A percentile compares a stretch with the other conserved stretches of the same genome.
Conservation (phyloP, 1,140 invertebrate genomes). For the Patella vulgata region DNA sequence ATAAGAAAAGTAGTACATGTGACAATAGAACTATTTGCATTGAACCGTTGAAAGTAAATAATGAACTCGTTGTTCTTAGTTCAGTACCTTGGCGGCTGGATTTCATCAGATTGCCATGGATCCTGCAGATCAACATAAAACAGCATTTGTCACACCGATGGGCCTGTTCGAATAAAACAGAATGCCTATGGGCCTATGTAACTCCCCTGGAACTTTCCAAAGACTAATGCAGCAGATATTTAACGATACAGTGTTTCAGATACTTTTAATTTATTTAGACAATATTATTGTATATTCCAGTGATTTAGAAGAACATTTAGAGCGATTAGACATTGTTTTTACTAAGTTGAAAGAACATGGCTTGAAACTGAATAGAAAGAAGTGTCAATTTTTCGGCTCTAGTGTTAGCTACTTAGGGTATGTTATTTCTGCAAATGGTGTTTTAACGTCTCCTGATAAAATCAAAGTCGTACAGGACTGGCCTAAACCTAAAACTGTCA, state of each 20-base stretch:
- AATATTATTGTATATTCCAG: slow-evolving; percentile 44
- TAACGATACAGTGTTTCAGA: slow-evolving; percentile 27
- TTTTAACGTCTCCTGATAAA: slow-evolving; percentile 63
- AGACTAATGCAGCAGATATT: slow-evolving; percentile 68
- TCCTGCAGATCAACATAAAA: slow-evolving; percentile 53
- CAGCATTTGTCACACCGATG: slow-evolving; percentile 43
- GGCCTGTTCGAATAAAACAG: slow-evolving; percentile 28
- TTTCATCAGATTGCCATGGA: slow-evolving; percentile 62
- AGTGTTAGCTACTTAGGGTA: slow-evolving; percentile 34
- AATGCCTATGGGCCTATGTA: slow-evolving; percentile 65
- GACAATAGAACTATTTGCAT: too few relatives aligned
- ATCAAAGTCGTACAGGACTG: slow-evolving; percentile 55
- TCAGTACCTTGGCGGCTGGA: slow-evolving; percentile 57
- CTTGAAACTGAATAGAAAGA: slow-evolving; percentile 41
- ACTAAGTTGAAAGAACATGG: slow-evolving; percentile 29
- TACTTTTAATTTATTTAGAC: slow-evolving; percentile 45
- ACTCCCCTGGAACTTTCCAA: slow-evolving; percentile 67
- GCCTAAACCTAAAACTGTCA: slow-evolving; percentile 42
- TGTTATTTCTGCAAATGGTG: slow-evolving; percentile 21
- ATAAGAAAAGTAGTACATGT: too few relatives aligned
- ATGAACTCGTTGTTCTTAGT: too few relatives aligned
- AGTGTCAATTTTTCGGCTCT: slow-evolving; percentile 63
- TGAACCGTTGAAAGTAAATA: too few relatives aligned
- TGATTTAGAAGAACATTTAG: slow-evolving; percentile 33
- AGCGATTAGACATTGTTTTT: slow-evolving; percentile 38